Percentiles rank a stretch among this genome's conserved stretches.
phyloP scores from a whole-genome alignment of 2,113 vertebrate genomes.

The Rhineura floridana region DNA sequence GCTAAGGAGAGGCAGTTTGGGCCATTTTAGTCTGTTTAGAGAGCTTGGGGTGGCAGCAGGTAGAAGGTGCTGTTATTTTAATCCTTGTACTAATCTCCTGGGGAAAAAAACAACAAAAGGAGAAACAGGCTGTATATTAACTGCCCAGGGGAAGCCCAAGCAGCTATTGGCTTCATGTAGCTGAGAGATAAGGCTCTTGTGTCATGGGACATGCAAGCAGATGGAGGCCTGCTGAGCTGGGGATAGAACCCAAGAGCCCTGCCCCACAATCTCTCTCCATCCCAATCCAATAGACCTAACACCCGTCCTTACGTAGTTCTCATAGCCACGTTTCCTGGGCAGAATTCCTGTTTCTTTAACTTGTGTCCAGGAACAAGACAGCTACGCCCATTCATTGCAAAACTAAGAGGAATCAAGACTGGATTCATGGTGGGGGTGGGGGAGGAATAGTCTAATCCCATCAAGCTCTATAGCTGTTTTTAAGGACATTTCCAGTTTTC shows the following conservation, averaged over 20 bases:
- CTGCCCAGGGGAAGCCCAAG: background rate
- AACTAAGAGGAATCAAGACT: background rate
- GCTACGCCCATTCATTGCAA: background rate
- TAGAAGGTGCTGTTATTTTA: background rate
- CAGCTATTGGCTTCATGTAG: background rate
- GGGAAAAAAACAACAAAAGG: background rate
- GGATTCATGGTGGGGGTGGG: background rate
- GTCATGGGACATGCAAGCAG: background rate
- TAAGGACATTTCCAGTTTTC: background rate
- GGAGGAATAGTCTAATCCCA: background rate
- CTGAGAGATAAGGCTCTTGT: background rate
- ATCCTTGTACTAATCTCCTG: slow-evolving; percentile 8
- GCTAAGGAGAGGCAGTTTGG: background rate
- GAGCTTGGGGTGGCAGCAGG: background rate
- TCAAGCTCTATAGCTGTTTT: background rate
- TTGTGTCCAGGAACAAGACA: background rate
- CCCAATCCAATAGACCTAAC: background rate
- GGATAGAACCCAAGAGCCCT: background rate
- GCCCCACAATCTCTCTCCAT: background rate
- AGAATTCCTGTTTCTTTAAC: background rate
- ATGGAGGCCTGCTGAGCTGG: background rate
- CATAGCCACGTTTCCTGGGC: background rate
- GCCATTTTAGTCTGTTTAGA: slow-evolving; percentile 3
- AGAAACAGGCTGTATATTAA: background rate
- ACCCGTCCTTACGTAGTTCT: background rate